These are phyloP conservation scores for Tachysurus fulvidraco DNA, from an alignment of 2,113 vertebrate genomes.

Conservation along the genomic window DNA sequence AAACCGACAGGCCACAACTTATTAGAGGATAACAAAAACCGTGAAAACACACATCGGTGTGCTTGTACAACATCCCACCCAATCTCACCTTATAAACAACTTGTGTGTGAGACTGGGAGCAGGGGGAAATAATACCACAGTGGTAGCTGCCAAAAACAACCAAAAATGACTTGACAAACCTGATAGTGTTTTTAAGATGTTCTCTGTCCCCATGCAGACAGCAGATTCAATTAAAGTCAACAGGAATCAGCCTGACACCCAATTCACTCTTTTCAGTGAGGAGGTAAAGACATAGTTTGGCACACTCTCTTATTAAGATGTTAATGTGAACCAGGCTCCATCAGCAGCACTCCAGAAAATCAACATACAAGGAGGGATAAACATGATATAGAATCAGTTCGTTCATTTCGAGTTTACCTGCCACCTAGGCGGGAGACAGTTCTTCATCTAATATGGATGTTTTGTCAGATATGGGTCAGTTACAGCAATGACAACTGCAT, in stretches of 20 bases:
- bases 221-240: slow-evolving; percentile 95
- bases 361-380: slow-evolving; percentile 30
- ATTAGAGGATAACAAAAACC: slow-evolving; percentile 65
- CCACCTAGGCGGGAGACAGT: background rate
- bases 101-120: slow-evolving; percentile 37
- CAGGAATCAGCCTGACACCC: slow-evolving; percentile 93
- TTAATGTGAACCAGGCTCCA: slow-evolving; percentile 78
- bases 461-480: background rate
- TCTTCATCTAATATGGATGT: background rate
- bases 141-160: slow-evolving; percentile 72
- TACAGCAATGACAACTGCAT: background rate
- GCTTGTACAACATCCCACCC: slow-evolving; percentile 57
- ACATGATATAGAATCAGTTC: slow-evolving; percentile 21
- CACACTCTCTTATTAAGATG: slow-evolving; percentile 87
- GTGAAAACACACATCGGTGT: slow-evolving; percentile 54
- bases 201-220: slow-evolving; percentile 67
- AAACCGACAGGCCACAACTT: slow-evolving; percentile 57
- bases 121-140: slow-evolving; percentile 40
- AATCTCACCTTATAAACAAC: slow-evolving; percentile 58
- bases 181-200: slow-evolving; percentile 87
- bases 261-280: slow-evolving; percentile 86
- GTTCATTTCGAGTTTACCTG: background rate
- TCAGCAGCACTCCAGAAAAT: slow-evolving; percentile 10
- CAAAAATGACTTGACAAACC: slow-evolving; percentile 87
- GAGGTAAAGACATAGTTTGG: slow-evolving; percentile 81